Conservation (phyloP, 2,113 vertebrate genomes). For the Struthio camelus region DNA sequence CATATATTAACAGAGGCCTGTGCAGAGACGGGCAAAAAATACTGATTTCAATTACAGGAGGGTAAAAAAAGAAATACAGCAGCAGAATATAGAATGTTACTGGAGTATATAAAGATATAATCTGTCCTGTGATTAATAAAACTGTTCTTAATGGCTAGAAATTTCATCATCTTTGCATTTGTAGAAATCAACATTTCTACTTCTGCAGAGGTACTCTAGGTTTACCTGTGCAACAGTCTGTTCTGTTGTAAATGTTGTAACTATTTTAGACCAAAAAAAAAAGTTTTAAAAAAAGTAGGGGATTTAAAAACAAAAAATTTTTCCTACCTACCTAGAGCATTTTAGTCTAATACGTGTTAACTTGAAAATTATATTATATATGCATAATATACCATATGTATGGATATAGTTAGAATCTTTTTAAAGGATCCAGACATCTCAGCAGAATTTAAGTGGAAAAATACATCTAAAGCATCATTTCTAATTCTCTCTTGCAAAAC, state of each 20-base stretch:
- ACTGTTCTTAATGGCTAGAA: background rate
- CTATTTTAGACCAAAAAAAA: background rate
- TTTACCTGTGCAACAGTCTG: background rate
- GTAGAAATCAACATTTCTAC: background rate
- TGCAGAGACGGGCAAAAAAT: background rate
- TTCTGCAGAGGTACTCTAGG: background rate
- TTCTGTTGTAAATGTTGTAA: background rate
- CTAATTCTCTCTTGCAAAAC: background rate
- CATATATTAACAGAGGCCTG: background rate
- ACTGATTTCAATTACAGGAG: background rate
- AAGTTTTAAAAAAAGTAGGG: background rate
- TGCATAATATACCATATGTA: too few relatives aligned
- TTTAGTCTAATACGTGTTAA: background rate
- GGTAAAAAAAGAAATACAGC: too few relatives aligned
- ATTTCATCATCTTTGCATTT: background rate
- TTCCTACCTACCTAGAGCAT: background rate
- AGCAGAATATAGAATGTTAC: background rate
- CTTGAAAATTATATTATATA: background rate
- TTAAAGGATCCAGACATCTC: background rate
- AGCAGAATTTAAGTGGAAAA: background rate
- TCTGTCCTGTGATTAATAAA: background rate
- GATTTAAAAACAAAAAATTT: background rate
- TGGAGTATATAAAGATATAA: background rate
- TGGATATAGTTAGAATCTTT: background rate
- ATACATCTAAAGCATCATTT: background rate